Base-by-base conservation (phyloP, 2,113 vertebrate genomes). In the Murina feae region DNA sequence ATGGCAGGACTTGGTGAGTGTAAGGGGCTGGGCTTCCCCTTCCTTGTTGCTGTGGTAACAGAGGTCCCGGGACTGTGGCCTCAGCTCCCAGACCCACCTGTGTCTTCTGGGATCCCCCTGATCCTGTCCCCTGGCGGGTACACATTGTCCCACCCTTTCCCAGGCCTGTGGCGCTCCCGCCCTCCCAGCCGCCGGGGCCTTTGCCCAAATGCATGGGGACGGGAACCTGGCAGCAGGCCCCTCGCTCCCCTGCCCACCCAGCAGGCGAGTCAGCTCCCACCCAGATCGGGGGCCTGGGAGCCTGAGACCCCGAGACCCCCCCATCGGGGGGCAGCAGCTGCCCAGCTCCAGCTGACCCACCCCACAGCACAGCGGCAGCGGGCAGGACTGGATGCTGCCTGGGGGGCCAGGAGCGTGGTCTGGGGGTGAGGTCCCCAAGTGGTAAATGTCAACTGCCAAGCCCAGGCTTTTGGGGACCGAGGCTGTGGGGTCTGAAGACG, bases 381-480 rank as follows among this genome's bases (percentile, higher is more conserved):
- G n/a, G 25, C 20, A 82, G 35, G 3, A 63, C 82, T 72, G 60
- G 55, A 1, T 25, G 53, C 81, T 75, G 88, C 58, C 89, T 35
- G 14, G 63, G 86, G 87, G 58, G 49, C 58, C 90, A 60, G 80
- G 76, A 78, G 80, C 66, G 17, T 32, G 78, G 66, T 10, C 74
- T 68, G 89, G 55, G 47, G 53, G 63, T 28, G 93, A 72, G 78
- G 68, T 89, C 91, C 79, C 87, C 55, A 89, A 75, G 86, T 71
- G 93, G 89, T 95, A 93, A 94, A 87, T 86, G 97, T 93, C 86
- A 97, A 94, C 65, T 86, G 86, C 89, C 80, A 94, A 86, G 76
- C 84, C 86, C 91, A 79, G 68, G 79, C 69, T 63, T 51, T 58
- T 25, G 82, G 47, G 42, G 94, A 30, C 80, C 49, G 1, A 42